Evolutionary conservation across 2,888 invertebrate genomes (phyloP), one percentile per base, ranked within the genome.

Genomic region (Monochamus alternatus): DNA sequence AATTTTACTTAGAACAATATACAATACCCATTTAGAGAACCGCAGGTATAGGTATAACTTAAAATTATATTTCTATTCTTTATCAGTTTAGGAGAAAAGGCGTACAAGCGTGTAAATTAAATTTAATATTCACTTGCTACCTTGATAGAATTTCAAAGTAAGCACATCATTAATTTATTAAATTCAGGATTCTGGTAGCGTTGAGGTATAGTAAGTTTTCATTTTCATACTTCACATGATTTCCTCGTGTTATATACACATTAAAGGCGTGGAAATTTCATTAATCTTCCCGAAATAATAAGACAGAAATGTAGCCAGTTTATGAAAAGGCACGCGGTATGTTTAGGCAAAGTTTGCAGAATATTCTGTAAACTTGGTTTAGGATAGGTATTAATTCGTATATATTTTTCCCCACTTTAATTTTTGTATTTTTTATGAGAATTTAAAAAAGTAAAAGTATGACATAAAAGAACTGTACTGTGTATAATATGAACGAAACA

Each of bases 201-300:
- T 12, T 47, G 22, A 22, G 12, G 64, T 47, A 47, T 47, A 47
- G 14, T 14, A 47, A 64, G 64, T 44, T 47, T 30, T 64, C 64
- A 47, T 47, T 64, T 47, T 64, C 64, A 64, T 47, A 47, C 44
- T 64, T 47, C 47, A 64, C 47, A 22, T 14, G 64, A 4, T n/a
- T 44, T 30, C 47, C 32, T 14, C 47, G 47, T 22, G 47, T 47
- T 47, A 64, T 22, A 44, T 44, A 64, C 22, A 22, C 52, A 52
- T 52, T 52, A 52, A 52, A 52, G 7, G 4, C 52, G 52, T 52
- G 7, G 52, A 52, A 52, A 52, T 52, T 52, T n/a, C 52, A 52
- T 52, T 52, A 52, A 52, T 52, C 12, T 52, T 52, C 52, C n/a
- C 12, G 52, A 52, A 52, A 52, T n/a, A 52, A 10, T 52, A 52